Percentiles rank a stretch among this genome's conserved stretches.
These are phyloP conservation scores for Gallinago solitaria DNA, from an alignment of 2,797 vertebrate species.

Conservation along the genomic window DNA sequence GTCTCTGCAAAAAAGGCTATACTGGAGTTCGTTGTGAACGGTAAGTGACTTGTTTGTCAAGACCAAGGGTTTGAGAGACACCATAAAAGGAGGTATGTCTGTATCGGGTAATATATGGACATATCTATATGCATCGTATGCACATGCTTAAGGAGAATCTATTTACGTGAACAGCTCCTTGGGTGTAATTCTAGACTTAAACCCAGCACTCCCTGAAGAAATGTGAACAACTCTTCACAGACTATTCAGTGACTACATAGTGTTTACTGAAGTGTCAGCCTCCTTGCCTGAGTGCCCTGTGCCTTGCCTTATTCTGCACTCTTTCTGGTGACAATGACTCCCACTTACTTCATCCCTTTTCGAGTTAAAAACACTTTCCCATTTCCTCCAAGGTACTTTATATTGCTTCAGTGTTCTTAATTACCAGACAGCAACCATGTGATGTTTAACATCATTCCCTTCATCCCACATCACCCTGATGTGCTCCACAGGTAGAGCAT, in stretches of 20 bases:
- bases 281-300: background rate
- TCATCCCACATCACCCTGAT: background rate
- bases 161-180: background rate
- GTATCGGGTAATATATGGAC: background rate
- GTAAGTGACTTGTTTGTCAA: slow-evolving; percentile 70
- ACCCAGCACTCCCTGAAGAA: background rate
- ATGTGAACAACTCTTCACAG: background rate
- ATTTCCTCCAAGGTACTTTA: background rate
- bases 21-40: slow-evolving; percentile 86
- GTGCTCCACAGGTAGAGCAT: background rate
- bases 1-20: slow-evolving; percentile 89
- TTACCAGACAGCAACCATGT: rapidly evolving
- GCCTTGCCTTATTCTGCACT: background rate
- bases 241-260: background rate
- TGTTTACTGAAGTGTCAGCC: background rate
- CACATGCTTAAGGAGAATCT: background rate
- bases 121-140: background rate
- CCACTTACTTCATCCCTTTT: background rate
- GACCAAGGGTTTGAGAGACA: background rate
- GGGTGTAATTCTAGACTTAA: background rate
- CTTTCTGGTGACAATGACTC: background rate
- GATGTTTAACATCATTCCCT: background rate
- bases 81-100: background rate
- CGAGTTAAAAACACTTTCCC: background rate
- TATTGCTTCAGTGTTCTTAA: background rate